phyloP scores from a whole-genome alignment of 2,113 vertebrate genomes.

The Engystomops pustulosus region DNA sequence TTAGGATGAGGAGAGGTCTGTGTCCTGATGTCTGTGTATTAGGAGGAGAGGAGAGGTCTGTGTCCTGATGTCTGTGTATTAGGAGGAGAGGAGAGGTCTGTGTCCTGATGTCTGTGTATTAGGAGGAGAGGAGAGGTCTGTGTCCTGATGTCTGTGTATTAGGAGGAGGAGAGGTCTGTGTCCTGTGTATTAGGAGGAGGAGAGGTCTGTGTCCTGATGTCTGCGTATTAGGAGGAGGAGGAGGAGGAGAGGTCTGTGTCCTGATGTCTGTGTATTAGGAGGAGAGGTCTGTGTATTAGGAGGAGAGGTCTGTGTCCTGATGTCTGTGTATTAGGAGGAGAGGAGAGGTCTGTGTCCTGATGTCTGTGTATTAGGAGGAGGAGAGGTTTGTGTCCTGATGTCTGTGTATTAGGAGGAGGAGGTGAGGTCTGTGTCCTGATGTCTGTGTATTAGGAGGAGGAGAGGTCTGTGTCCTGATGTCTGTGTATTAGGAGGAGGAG shows the following conservation, averaged over 20 bases:
- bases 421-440: not conserved
- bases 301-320: not conserved
- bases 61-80: not conserved
- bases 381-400: not conserved
- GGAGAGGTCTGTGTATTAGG: not conserved
- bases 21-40: slow-evolving; percentile 1
- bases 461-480: not conserved
- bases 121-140: not conserved
- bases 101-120: slow-evolving; percentile 5
- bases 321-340: not conserved
- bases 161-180: too few species aligned
- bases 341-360: not conserved
- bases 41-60: not conserved
- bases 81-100: not conserved
- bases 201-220: not conserved
- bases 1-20: not conserved
- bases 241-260: not conserved
- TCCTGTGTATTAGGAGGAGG: slow-evolving; percentile 42
- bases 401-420: not conserved
- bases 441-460: slow-evolving; percentile 8
- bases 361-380: slow-evolving; percentile 8
- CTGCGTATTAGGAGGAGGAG: slow-evolving; percentile 30
- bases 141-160: too few species aligned
- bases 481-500: too few species aligned
- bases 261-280: slow-evolving; percentile 5